Percentiles rank a stretch among this genome's conserved stretches.
Conservation (phyloP, 2,888 invertebrate species). For the Agrochola litura region DNA sequence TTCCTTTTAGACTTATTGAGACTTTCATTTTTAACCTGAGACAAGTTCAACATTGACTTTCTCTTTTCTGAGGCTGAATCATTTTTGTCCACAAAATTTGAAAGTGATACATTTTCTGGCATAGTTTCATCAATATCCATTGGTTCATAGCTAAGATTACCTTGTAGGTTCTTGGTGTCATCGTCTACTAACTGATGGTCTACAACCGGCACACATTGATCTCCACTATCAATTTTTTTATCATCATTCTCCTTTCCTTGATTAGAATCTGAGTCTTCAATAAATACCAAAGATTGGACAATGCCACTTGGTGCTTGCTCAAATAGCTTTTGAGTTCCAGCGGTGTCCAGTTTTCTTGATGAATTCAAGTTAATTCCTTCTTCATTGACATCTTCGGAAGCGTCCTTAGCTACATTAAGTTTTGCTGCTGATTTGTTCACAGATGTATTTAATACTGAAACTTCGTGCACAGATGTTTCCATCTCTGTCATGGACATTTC, state of each 20-base stretch:
- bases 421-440: conserved; percentile 28
- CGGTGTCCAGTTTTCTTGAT: conserved; percentile 36
- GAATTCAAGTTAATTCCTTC: conserved; percentile 17
- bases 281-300: conserved; percentile 74
- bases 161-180: conserved; percentile 51
- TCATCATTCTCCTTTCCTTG: conserved; percentile 63
- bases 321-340: conserved; percentile 72
- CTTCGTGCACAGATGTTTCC: conserved; percentile 30
- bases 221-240: conserved; percentile 71
- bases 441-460: conserved; percentile 26
- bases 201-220: conserved; percentile 85
- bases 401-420: not conserved
- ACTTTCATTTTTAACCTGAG: conserved; percentile 54
- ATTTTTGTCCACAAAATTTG: conserved; percentile 66
- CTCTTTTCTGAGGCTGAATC: conserved; percentile 49
- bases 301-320: conserved; percentile 70
- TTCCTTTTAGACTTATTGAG: conserved; percentile 59
- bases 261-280: conserved; percentile 83
- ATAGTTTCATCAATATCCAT: conserved; percentile 88
- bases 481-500: conserved; percentile 40
- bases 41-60: conserved; percentile 61
- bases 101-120: conserved; percentile 76
- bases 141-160: conserved; percentile 80
- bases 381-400: conserved; percentile 20
- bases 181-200: conserved; percentile 63